phyloP scores from a whole-genome alignment of 2,888 invertebrate species.

The Mythimna albipuncta region DNA sequence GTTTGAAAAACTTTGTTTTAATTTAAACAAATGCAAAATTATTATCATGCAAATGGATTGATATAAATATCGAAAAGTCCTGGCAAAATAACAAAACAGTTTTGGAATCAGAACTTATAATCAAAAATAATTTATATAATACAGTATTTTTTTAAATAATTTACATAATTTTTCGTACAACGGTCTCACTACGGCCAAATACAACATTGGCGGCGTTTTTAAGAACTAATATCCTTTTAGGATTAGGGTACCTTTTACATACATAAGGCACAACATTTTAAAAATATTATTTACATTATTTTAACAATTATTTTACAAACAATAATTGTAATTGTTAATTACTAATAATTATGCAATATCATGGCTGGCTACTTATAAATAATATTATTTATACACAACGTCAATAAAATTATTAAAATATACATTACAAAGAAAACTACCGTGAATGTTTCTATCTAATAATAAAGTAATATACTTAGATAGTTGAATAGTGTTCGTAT shows the following conservation, averaged over 20 bases:
- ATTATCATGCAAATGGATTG: background rate
- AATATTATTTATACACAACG: slow-evolving; percentile 15
- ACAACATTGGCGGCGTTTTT: slow-evolving; percentile 28
- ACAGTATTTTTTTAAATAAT: background rate
- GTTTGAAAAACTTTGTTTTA: background rate
- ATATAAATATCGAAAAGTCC: slow-evolving; percentile 1
- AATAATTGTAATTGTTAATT: slow-evolving; percentile 25
- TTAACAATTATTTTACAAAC: slow-evolving; percentile 26
- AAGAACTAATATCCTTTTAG: slow-evolving; percentile 28
- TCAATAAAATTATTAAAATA: slow-evolving; percentile 1
- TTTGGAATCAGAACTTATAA: slow-evolving; percentile 11
- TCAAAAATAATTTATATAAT: slow-evolving; percentile 12
- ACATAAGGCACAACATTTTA: slow-evolving; percentile 17
- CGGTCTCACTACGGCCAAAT: slow-evolving; percentile 16
- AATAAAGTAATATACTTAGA: too few relatives aligned
- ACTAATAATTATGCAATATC: slow-evolving; percentile 42
- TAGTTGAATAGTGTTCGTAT: too few relatives aligned
- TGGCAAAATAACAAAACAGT: slow-evolving; percentile 18
- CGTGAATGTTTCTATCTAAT: too few relatives aligned
- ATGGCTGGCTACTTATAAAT: slow-evolving; percentile 39
- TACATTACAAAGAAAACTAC: background rate
- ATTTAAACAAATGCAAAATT: background rate
- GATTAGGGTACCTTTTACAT: slow-evolving; percentile 11
- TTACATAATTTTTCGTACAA: background rate
- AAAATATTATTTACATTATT: slow-evolving; percentile 36